Base-by-base conservation (phyloP, 2,113 vertebrate species). In the Microtus ochrogaster region DNA sequence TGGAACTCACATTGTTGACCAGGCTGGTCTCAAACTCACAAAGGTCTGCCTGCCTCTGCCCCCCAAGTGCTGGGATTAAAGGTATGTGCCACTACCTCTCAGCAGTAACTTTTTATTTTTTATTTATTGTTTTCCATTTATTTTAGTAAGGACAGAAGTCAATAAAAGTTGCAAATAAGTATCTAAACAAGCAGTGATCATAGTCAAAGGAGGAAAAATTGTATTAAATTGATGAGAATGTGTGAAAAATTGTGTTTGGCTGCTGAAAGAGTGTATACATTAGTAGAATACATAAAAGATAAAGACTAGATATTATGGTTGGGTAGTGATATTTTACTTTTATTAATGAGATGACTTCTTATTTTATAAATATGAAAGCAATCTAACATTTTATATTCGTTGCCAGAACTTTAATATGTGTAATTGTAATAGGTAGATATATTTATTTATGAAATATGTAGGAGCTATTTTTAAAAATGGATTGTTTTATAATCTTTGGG, bases 221-320 rank as follows among this genome's bases (percentile, higher is more conserved):
- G 28, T n/a, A 73, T 93, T 9, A 55, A 86, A 21, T 81, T 88
- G 17, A 47, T 58, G 8, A 47, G 36, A 86, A 5, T 91, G 0
- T 85, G 39, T 97, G 94, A 91, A 91, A 89, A 36, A 82, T 92
- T 76, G 86, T 73, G 63, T 84, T 94, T 96, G 94, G 39, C 52
- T 95, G 72, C 88, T 72, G 47, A 91, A 96, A 92, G 44, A 77
- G 49, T 96, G 95, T 86, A 21, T 94, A 44, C 17, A 89, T 58
- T 87, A 89, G 10, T 85, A 93, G 49, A 96, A 41, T 86, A 41
- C 77, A 33, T 90, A 74, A 87, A 91, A 94, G 24, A 79, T 36
- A 22, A 90, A 88, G 39, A 17, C 33, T 91, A 12, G 44, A 30
- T 92, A 8, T 81, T 88, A 47, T 84, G 33, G n/a, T 83, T 93